Conservation (phyloP, 2,888 invertebrate species). For the Noctua janthina region DNA sequence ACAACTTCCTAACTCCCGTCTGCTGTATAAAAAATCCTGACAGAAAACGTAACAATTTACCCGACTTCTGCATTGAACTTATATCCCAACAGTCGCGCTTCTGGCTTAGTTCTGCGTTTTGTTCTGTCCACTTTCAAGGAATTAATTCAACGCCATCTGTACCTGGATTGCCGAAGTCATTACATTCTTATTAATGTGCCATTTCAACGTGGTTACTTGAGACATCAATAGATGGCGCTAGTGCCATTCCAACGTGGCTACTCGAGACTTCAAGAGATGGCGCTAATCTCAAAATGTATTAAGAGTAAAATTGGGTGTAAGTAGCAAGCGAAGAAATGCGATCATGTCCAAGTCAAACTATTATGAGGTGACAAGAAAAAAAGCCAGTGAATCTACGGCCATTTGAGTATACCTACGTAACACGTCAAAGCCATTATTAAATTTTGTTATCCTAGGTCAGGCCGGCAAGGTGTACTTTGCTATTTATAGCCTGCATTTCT, state of each 20-base stretch:
- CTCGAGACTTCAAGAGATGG: too few species aligned
- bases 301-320: too few species aligned
- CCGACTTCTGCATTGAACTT: neutral
- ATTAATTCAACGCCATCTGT: slow-evolving; percentile 18
- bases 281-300: neutral
- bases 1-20: too few species aligned
- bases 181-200: neutral
- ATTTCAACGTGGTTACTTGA: neutral
- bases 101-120: neutral
- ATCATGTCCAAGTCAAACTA: neutral
- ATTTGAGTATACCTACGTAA: neutral
- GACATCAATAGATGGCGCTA: slow-evolving; percentile 27
- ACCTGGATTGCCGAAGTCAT: neutral
- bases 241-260: too few species aligned
- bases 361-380: neutral
- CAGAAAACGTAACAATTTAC: neutral
- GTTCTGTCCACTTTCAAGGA: neutral
- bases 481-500: neutral
- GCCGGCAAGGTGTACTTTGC: neutral
- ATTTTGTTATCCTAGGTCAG: neutral
- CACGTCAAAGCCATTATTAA: neutral
- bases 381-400: neutral
- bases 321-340: too few species aligned
- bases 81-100: neutral
- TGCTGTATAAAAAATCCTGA: neutral